These are phyloP conservation scores for Agrilus planipennis DNA, from an alignment of 1,140 invertebrate genomes.

Conservation along the genomic window DNA sequence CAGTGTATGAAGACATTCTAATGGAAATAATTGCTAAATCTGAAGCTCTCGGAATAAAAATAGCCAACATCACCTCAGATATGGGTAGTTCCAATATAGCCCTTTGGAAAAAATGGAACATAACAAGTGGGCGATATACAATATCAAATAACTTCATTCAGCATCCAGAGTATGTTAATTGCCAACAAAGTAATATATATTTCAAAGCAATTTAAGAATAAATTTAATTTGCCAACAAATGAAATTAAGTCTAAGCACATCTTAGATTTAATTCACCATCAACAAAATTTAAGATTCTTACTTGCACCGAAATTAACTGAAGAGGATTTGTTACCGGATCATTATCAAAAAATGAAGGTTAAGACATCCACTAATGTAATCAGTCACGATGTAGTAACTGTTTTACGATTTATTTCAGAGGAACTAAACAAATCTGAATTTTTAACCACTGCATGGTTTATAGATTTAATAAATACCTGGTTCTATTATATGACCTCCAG, in stretches of 20 bases:
- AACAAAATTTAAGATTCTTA: background rate
- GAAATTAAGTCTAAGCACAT: background rate
- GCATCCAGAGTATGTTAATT: background rate
- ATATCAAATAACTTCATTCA: background rate
- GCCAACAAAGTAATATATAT: slow-evolving; percentile 1
- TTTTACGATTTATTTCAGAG: slow-evolving; percentile 6
- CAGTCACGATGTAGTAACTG: slow-evolving; percentile 10
- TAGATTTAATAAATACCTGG: slow-evolving; percentile 10
- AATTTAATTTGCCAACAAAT: slow-evolving; percentile 2
- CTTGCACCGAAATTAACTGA: slow-evolving; percentile 3
- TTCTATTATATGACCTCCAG: slow-evolving; percentile 11
- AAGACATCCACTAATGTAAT: slow-evolving; percentile 12
- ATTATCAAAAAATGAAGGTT: slow-evolving; percentile 10
- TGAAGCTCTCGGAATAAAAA: slow-evolving; percentile 8
- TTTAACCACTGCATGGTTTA: slow-evolving; percentile 11
- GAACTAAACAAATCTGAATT: slow-evolving; percentile 9
- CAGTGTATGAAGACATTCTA: slow-evolving; percentile 9
- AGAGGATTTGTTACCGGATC: slow-evolving; percentile 4
- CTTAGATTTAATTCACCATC: background rate
- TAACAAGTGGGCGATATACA: slow-evolving; percentile 1
- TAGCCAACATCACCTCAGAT: slow-evolving; percentile 10
- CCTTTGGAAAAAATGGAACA: slow-evolving; percentile 4
- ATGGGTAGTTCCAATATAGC: slow-evolving; percentile 6
- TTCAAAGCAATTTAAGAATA: background rate
- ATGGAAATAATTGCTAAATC: slow-evolving; percentile 9